phyloP scores from a whole-genome alignment of 2,113 vertebrate genomes.

The Edolisoma coerulescens region DNA sequence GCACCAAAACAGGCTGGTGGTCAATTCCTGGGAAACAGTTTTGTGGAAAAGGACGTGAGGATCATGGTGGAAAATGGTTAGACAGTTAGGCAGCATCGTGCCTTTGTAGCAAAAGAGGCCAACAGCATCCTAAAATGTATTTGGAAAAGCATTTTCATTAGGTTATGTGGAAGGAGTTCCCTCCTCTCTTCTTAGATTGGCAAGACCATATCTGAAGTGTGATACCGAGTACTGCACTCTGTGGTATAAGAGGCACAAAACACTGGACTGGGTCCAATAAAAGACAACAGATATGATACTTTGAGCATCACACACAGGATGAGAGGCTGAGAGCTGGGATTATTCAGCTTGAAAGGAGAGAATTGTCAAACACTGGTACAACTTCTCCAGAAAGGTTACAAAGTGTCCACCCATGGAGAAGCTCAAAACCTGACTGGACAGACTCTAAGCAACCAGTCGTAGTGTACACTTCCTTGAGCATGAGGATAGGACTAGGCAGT shows the following conservation, averaged over 20 bases:
- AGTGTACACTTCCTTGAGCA: background rate
- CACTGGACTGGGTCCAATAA: background rate
- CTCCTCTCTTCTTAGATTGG: background rate
- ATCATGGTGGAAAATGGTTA: accelerated
- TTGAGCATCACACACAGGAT: background rate
- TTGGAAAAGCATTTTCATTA: background rate
- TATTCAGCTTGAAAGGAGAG: background rate
- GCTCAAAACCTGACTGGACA: background rate
- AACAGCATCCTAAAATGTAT: background rate
- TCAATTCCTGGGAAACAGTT: background rate
- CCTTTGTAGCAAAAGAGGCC: background rate
- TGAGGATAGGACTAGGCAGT: background rate
- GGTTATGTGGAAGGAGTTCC: background rate
- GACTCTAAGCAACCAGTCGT: background rate
- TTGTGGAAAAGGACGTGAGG: background rate
- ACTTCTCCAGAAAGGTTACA: background rate
- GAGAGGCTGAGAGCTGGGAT: background rate
- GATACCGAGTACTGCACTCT: background rate
- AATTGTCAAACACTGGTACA: background rate
- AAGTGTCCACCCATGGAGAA: background rate
- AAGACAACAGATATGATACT: background rate
- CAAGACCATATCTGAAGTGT: background rate
- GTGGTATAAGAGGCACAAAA: background rate
- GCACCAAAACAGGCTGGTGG: background rate
- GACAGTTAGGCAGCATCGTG: background rate